phyloP scores from a whole-genome alignment of 2,113 vertebrate species.

The Furnarius figulus region DNA sequence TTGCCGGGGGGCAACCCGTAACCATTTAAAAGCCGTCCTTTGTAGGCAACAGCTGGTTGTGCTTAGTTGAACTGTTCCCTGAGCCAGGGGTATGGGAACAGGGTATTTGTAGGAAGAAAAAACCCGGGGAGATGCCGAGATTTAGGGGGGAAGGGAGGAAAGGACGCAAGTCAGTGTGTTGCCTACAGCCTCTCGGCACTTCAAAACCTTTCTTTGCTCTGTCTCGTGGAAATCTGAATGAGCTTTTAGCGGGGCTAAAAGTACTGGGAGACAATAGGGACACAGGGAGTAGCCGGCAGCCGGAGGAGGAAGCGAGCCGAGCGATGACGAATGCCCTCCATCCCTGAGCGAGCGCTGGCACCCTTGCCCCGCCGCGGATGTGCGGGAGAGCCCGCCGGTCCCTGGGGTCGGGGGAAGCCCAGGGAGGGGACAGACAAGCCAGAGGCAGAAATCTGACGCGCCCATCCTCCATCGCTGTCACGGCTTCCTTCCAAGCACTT shows the following conservation, averaged over 20 bases:
- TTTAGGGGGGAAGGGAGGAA: neutral
- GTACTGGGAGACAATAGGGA: neutral
- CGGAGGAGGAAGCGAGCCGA: neutral
- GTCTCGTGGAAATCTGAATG: neutral
- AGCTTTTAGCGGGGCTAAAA: neutral
- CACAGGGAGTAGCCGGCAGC: neutral
- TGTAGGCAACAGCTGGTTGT: neutral
- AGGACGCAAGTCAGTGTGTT: neutral
- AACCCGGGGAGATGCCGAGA: neutral
- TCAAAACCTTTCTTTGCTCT: neutral
- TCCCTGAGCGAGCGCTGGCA: neutral
- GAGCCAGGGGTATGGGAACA: neutral
- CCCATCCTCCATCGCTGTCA: neutral
- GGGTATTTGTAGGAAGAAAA: neutral
- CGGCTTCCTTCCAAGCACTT: neutral
- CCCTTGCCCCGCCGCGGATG: rapidly evolving
- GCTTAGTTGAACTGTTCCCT: neutral
- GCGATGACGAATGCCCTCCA: neutral
- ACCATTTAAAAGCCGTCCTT: neutral
- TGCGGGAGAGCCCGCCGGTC: rapidly evolving
- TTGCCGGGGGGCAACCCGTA: rapidly evolving
- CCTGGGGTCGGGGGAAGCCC: rapidly evolving
- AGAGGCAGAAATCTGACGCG: neutral
- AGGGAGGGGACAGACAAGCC: neutral
- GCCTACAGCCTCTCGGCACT: neutral